phyloP scores from a whole-genome alignment of 2,888 invertebrate genomes.

The Steinernema hermaphroditum region DNA sequence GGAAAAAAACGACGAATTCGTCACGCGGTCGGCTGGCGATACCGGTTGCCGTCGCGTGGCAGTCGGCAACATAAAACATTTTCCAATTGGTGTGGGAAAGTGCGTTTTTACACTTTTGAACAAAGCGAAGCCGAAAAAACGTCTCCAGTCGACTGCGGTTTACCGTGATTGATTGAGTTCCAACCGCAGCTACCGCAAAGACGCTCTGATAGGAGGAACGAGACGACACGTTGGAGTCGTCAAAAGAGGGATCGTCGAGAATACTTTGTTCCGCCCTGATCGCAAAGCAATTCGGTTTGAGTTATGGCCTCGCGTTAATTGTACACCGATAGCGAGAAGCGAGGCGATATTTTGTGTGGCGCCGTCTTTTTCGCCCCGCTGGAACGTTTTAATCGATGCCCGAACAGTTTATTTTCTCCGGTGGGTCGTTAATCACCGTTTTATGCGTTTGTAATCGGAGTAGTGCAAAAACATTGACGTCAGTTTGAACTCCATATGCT shows the following conservation, averaged over 20 bases:
- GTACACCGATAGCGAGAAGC: not conserved
- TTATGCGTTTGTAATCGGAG: no score
- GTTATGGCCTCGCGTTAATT: conserved; percentile 19
- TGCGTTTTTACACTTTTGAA: conserved; percentile 26
- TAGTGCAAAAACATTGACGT: no score
- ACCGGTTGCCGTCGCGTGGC: conserved; percentile 15
- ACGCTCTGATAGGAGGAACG: not conserved
- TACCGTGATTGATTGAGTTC: conserved; percentile 1
- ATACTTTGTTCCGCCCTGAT: conserved; percentile 21
- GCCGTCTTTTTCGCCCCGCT: not conserved
- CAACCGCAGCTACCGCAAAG: not conserved
- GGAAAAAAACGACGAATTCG: conserved; percentile 19
- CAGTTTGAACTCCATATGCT: no score
- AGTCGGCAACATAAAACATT: conserved; percentile 28
- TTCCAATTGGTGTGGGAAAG: conserved; percentile 25
- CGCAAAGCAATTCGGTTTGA: conserved; percentile 28
- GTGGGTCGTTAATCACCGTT: not conserved
- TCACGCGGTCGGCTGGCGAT: not conserved
- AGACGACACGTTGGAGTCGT: not conserved
- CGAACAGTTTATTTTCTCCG: not conserved
- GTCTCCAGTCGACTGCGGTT: not conserved
- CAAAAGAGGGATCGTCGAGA: not conserved
- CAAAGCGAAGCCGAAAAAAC: conserved; percentile 8
- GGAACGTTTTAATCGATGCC: not conserved
- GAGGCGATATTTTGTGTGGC: conserved; percentile 8